These are phyloP conservation scores for Eustalomyia histrio DNA, from an alignment of 2,888 invertebrate species.

Conservation along the genomic window DNA sequence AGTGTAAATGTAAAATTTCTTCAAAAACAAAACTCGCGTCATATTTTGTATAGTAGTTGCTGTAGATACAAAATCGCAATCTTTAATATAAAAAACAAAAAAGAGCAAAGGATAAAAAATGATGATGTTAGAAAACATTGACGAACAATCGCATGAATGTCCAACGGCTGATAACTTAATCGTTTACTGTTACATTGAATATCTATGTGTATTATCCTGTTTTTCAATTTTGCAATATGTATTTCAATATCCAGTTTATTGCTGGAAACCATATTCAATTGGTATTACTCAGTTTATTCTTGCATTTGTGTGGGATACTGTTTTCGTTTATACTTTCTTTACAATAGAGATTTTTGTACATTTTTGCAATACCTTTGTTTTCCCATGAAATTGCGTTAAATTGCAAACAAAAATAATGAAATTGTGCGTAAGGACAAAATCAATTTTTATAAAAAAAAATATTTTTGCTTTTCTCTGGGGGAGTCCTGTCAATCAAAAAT, in stretches of 20 bases:
- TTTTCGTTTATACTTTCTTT: not conserved
- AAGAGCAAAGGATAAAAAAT: conserved; percentile 39
- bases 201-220: not conserved
- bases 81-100: conserved; percentile 42
- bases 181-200: conserved; percentile 32
- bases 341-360: not conserved
- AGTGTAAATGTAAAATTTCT: no score
- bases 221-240: conserved; percentile 5
- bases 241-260: not conserved
- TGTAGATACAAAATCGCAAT: conserved; percentile 31
- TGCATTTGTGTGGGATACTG: conserved; percentile 24
- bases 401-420: conserved; percentile 54
- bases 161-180: conserved; percentile 62
- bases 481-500: conserved; percentile 62
- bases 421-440: conserved; percentile 61
- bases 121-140: conserved; percentile 12
- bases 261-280: not conserved
- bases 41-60: not conserved
- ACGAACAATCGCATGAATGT: conserved; percentile 45
- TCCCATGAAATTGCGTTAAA: conserved; percentile 63
- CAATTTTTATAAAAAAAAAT: conserved; percentile 41
- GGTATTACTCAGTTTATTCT: conserved; percentile 24
- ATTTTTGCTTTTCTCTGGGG: conserved; percentile 42
- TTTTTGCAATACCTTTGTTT: conserved; percentile 38
- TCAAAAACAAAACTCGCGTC: not conserved